Evolutionary conservation across 2,113 vertebrate genomes (phyloP).

Genomic region (Oriolus oriolus): DNA sequence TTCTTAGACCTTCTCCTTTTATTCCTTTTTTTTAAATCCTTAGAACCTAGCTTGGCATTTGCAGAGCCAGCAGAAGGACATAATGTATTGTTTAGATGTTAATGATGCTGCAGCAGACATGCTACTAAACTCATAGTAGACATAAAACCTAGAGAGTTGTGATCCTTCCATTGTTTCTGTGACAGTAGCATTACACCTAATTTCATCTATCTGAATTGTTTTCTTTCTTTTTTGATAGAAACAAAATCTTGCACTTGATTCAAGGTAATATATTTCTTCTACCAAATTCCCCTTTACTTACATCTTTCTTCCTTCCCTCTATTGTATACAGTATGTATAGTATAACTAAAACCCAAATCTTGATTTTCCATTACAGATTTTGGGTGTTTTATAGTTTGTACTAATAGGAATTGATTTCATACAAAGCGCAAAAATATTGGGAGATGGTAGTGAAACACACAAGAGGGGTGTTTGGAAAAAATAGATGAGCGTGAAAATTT

Average conservation of each 20-base stretch:
- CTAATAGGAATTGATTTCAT: neutral
- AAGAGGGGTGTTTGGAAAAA: neutral
- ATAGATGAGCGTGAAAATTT: neutral
- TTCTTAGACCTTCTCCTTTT: rapidly evolving
- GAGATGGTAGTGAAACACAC: neutral
- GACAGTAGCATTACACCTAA: neutral
- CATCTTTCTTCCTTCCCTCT: neutral
- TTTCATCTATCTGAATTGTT: neutral
- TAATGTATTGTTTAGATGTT: neutral
- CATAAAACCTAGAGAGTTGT: neutral
- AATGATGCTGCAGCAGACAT: neutral
- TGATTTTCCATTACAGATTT: neutral
- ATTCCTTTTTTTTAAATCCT: neutral
- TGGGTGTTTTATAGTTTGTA: neutral
- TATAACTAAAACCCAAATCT: neutral
- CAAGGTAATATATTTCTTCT: neutral
- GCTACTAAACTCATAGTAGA: neutral
- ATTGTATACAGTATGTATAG: neutral
- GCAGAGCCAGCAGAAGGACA: neutral
- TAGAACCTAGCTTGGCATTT: neutral
- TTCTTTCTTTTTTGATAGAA: neutral
- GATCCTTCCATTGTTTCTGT: neutral
- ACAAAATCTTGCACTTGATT: neutral
- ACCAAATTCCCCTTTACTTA: neutral
- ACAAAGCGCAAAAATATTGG: neutral